These are phyloP conservation scores for Catharus fuscescens DNA, from an alignment of 2,113 vertebrate species.

Conservation along the genomic window DNA sequence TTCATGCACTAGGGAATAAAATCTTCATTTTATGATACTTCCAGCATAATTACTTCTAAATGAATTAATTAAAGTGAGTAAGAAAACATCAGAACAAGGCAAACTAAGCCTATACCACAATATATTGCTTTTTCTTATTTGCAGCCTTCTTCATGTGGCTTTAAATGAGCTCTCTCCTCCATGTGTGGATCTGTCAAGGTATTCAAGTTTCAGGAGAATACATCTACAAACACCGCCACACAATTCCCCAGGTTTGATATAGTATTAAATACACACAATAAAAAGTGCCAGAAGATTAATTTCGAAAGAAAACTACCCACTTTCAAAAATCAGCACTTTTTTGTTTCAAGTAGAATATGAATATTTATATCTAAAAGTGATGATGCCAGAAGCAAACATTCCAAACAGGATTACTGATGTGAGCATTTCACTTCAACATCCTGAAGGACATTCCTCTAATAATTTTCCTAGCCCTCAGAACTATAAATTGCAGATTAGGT, in stretches of 20 bases:
- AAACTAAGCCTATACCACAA: background rate
- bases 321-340: constrained; percentile 73
- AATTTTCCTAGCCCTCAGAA: constrained; percentile 19
- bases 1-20: constrained; percentile 20
- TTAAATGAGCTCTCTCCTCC: background rate
- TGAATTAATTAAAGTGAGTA: constrained; percentile 28
- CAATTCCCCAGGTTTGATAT: constrained; percentile 9
- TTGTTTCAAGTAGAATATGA: constrained; percentile 70
- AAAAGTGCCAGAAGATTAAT: constrained; percentile 64
- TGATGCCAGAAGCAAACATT: constrained; percentile 65
- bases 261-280: constrained; percentile 49
- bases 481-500: constrained; percentile 7
- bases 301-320: constrained; percentile 59
- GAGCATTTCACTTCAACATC: constrained; percentile 10
- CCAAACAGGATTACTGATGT: constrained; percentile 25
- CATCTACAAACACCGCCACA: constrained; percentile 3
- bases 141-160: background rate
- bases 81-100: constrained; percentile 49
- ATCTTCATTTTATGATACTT: constrained; percentile 19
- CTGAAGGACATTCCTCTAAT: constrained; percentile 42
- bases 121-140: constrained; percentile 22
- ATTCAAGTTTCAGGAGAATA: background rate
- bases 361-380: constrained; percentile 71
- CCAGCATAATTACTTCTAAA: constrained; percentile 53
- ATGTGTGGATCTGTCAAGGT: background rate